Evolutionary conservation across 2,888 invertebrate genomes (phyloP).

Genomic region (Drosophila stalkeri): DNA sequence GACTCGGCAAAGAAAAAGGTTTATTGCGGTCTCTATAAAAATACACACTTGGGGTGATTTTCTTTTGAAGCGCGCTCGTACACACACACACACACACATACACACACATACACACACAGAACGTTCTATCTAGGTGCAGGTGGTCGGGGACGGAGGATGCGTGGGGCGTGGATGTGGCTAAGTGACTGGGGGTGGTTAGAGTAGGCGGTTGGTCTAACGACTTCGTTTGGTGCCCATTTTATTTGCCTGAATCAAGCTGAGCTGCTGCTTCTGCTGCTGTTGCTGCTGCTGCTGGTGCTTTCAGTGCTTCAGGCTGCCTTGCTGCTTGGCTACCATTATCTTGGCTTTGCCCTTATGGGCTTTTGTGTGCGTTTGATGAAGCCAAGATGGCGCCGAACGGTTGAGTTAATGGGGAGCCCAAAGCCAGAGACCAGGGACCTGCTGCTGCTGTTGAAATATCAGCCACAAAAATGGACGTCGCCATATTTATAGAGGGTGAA

Average conservation of each 20-base stretch:
- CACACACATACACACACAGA: background rate
- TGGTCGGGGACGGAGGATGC: constrained; percentile 21
- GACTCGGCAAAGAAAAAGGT: constrained; percentile 68
- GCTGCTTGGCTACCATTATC: constrained; percentile 61
- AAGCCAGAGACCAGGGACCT: constrained; percentile 6
- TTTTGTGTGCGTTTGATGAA: constrained; percentile 81
- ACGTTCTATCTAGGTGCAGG: constrained; percentile 49
- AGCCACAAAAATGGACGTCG: constrained; percentile 79
- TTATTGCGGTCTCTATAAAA: constrained; percentile 81
- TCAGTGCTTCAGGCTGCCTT: constrained; percentile 12
- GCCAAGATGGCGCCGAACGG: constrained; percentile 79
- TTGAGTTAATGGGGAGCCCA: constrained; percentile 56
- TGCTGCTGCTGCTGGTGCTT: constrained; percentile 31
- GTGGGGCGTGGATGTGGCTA: constrained; percentile 23
- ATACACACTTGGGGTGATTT: constrained; percentile 81
- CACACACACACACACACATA: background rate
- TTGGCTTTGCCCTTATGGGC: constrained; percentile 80
- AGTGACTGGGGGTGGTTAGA: constrained; percentile 29
- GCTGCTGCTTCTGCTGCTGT: constrained; percentile 22
- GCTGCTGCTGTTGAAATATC: constrained; percentile 67
- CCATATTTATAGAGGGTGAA: constrained; percentile 67
- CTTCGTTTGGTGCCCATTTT: constrained; percentile 78
- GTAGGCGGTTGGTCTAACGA: constrained; percentile 66
- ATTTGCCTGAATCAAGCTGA: constrained; percentile 65
- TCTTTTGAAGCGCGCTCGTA: constrained; percentile 68